These are phyloP conservation scores for Dinothrombium tinctorium DNA, from an alignment of 1,140 invertebrate species.

Conservation along the genomic window DNA sequence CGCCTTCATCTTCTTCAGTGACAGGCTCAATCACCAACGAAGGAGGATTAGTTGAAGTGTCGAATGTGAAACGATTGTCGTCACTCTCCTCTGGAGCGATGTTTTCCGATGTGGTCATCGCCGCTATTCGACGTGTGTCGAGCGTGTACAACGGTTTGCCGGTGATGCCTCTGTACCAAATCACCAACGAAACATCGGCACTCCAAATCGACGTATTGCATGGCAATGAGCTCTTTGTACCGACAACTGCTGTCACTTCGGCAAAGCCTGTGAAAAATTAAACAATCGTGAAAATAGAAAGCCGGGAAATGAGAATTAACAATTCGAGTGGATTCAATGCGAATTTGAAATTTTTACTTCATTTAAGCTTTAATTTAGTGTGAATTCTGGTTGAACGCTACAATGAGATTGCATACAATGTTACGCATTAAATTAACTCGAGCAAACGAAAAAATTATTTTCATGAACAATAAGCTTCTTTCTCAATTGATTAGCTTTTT, in stretches of 20 bases:
- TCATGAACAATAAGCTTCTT: no score
- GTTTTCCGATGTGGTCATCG: background rate
- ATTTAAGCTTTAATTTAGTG: no score
- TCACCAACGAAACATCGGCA: conserved; percentile 46
- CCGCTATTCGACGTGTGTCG: conserved; percentile 8
- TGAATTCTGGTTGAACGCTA: no score
- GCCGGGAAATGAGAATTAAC: no score
- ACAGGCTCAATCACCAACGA: conserved; percentile 49
- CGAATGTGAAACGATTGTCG: conserved; percentile 5
- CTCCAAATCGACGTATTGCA: conserved; percentile 46
- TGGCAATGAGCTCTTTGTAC: conserved; percentile 43
- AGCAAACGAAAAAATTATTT: no score
- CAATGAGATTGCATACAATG: no score
- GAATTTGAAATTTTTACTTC: no score
- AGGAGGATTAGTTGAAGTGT: conserved; percentile 23
- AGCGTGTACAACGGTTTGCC: conserved; percentile 21
- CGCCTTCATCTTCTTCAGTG: conserved; percentile 46
- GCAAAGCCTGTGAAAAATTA: conserved; percentile 11
- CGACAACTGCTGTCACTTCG: conserved; percentile 32
- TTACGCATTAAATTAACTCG: no score
- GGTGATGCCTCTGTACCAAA: conserved; percentile 48
- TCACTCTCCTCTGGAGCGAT: background rate
- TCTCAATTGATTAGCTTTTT: no score
- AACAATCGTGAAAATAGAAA: no score
- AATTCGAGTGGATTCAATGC: no score